These are phyloP conservation scores for Drosophila pseudotalamancana DNA, from an alignment of 2,888 invertebrate genomes.

Conservation along the genomic window DNA sequence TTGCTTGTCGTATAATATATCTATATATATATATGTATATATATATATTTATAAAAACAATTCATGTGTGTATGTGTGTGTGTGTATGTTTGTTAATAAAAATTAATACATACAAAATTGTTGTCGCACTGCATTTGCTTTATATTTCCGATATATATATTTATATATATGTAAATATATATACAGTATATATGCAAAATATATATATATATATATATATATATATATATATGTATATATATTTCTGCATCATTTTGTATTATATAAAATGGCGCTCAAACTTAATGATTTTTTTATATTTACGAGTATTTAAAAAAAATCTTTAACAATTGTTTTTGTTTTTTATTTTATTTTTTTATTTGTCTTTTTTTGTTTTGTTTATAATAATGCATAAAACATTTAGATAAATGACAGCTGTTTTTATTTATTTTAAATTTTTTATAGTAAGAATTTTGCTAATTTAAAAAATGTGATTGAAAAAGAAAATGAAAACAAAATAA, in stretches of 20 bases:
- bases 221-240: conserved; percentile 32
- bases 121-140: conserved; percentile 57
- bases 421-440: conserved; percentile 21
- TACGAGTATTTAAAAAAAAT: conserved; percentile 55
- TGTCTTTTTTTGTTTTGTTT: conserved; percentile 19
- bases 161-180: conserved; percentile 20
- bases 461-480: conserved; percentile 53
- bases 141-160: conserved; percentile 44
- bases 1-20: conserved; percentile 55
- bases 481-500: conserved; percentile 12
- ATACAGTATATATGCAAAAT: conserved; percentile 25
- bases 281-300: conserved; percentile 59
- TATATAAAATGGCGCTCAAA: conserved; percentile 67
- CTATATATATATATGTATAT: conserved; percentile 56
- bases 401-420: conserved; percentile 64
- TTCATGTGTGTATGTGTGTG: conserved; percentile 39
- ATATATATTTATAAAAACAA: conserved; percentile 70
- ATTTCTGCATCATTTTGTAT: conserved; percentile 18
- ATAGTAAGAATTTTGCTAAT: conserved; percentile 68
- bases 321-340: conserved; percentile 56
- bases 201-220: conserved; percentile 27
- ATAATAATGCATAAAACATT: conserved; percentile 58
- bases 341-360: conserved; percentile 18
- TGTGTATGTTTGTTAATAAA: conserved; percentile 64
- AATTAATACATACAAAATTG: conserved; percentile 77